Evolutionary conservation across 1,140 invertebrate species (phyloP), one percentile per base, ranked within the genome.

Genomic region (Drosophila santomea): DNA sequence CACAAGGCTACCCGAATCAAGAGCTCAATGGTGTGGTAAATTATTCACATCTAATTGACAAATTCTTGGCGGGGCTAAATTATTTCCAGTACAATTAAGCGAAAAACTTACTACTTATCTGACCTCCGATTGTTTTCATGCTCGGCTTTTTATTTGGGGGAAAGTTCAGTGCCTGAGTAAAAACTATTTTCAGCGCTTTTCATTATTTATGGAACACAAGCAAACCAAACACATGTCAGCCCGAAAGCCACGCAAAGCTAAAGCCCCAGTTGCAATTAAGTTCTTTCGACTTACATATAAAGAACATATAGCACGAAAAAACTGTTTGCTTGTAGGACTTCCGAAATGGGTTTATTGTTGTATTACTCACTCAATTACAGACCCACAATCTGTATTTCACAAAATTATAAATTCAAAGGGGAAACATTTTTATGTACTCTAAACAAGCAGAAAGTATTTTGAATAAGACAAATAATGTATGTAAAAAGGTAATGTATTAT

Each of bases 141-240:
- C 38, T 51, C 8, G 57, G 56, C 59, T 69, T 63, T 77, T 54
- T 78, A 76, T 60, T 56, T 14, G 12, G 17, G 7, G 14, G 25
- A 39, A 17, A 52, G 23, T n/a, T 20, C 10, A 15, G 23, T 15
- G 38, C 4, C 23, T 8, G 1, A 38, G n/a, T 39, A 66, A 36
- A 66, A 52, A 60, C 54, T 62, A 62, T 62, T 66, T 73, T 41
- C 41, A 64, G 43, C 20, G 56, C 60, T 62, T 62, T 85, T 51
- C 51, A 81, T 84, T 66, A 85, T 85, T 77, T 74, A 85, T 80
- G 67, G 74, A 64, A 64, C 23, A 17, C 39, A 20, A 20, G 39
- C 50, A 43, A 23, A 25, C 50, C 48, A 25, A 32, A 41, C 15
- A 14, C 43, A 56, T 50, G 47, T 41, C 44, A 38, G 59, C 55